Conservation (phyloP, 2,113 vertebrate genomes). For the Uria lomvia region DNA sequence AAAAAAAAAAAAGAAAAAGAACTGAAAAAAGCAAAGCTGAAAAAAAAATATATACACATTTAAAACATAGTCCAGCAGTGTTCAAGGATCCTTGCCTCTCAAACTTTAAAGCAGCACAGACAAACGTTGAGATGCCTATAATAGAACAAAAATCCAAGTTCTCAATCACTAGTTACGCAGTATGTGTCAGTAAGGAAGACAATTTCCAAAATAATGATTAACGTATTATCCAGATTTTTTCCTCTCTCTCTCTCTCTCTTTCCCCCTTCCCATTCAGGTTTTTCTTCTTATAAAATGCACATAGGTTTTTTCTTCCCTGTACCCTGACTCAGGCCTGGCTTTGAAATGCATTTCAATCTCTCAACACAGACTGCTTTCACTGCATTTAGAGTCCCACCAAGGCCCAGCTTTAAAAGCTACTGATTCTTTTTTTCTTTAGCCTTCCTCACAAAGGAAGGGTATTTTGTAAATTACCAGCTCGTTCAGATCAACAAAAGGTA, state of each 20-base stretch:
- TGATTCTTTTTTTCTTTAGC: conserved; percentile 99
- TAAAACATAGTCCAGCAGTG: conserved; percentile 63
- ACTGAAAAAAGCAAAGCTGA: conserved; percentile 61
- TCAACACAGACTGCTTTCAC: conserved; percentile 99
- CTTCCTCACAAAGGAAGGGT: conserved; percentile 99
- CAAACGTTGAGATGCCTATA: conserved; percentile 63
- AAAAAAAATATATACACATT: conserved; percentile 58
- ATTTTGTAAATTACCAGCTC: conserved; percentile 99
- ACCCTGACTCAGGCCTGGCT: conserved; percentile 98
- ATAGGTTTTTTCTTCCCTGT: conserved; percentile 81
- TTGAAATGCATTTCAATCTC: conserved; percentile 99
- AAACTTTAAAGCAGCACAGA: conserved; percentile 73
- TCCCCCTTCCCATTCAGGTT: conserved; percentile 75
- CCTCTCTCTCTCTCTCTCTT: conserved; percentile 54
- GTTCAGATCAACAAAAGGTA: conserved; percentile 99
- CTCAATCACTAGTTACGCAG: conserved; percentile 68
- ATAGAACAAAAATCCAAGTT: conserved; percentile 72
- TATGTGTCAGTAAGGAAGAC: conserved; percentile 67
- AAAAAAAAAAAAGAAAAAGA: conserved; percentile 28
- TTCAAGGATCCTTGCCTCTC: conserved; percentile 69
- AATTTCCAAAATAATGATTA: conserved; percentile 74
- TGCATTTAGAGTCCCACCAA: conserved; percentile 98
- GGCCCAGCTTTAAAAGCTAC: conserved; percentile 99
- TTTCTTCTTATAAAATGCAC: conserved; percentile 80
- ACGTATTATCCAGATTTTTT: conserved; percentile 70